Evolutionary conservation across 2,797 vertebrate species (phyloP), one percentile per base, ranked within the genome.

Genomic region (Schizopygopsis pylzovi): DNA sequence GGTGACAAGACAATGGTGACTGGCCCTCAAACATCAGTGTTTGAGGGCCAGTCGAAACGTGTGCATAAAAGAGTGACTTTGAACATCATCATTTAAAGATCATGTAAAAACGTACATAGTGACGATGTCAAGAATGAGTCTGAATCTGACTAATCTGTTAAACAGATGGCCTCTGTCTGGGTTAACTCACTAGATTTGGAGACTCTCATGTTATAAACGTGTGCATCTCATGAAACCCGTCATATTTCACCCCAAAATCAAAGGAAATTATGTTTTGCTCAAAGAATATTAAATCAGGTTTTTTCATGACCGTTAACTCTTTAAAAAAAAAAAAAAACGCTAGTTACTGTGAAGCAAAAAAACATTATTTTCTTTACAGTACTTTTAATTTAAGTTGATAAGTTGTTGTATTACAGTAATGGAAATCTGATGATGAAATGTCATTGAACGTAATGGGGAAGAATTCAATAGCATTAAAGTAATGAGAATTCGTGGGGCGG

Each of bases 81-180:
- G 56, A 43, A 43, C 15, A 3, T 18, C 39, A 79, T 79, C 15
- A 45, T 45, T 43, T 79, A 61, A 63, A 79, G 6, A 59, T 59
- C 33, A 41, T 77, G 25, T 13, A 43, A 45, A 79, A 65, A 76
- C 18, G 1, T 56, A 52, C 7, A 47, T 59, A 13, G 16, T 59
- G 59, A 25, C 7, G 6, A 63, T 43, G 33, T 18, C 41, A 28
- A 41, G 47, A 39, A 67, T 61, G 28, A 71, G 65, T 28, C 52
- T 65, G 33, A 49, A 80, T 56, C 49, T 33, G 39, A 81, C 65
- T 86, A 87, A 88, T 75, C 59, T 86, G 76, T 28, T 49, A 45
- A 85, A 70, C 56, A 78, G 68, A 78, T 84, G 59, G 25, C 43
- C 43, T 20, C 18, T 82, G 56, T 85, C 68, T 71, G 43, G 71